Evolutionary conservation across 2,113 vertebrate genomes (phyloP).

Genomic region (Herpetotheres cachinnans): DNA sequence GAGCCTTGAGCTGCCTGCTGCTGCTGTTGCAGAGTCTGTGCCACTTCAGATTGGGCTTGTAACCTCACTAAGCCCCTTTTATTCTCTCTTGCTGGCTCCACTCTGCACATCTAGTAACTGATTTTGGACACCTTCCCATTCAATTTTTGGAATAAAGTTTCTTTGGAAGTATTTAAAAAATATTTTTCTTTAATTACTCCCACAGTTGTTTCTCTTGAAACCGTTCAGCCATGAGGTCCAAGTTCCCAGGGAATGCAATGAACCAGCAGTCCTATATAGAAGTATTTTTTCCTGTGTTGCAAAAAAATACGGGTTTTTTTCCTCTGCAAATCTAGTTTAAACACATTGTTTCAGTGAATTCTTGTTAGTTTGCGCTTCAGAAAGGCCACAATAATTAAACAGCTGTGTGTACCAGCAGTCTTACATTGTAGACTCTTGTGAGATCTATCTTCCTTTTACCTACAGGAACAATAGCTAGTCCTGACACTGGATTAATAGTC

Average conservation of each 20-base stretch:
- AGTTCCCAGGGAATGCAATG: neutral
- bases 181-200: neutral
- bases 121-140: neutral
- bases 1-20: neutral
- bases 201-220: neutral
- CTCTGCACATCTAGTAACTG: neutral
- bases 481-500: neutral
- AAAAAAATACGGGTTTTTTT: neutral
- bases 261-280: neutral
- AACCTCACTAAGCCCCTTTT: neutral
- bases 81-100: neutral
- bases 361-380: neutral
- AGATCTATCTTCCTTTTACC: neutral
- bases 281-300: neutral
- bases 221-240: neutral
- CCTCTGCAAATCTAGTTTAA: neutral
- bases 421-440: neutral
- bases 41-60: neutral
- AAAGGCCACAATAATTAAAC: neutral
- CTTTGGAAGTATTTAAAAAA: neutral
- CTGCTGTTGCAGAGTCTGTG: neutral
- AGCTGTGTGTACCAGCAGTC: neutral
- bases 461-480: neutral
- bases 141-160: neutral
- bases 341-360: neutral